Evolutionary conservation across 2,113 vertebrate genomes (phyloP), one percentile per base, ranked within the genome.

Genomic region (Trematomus loennbergii): DNA sequence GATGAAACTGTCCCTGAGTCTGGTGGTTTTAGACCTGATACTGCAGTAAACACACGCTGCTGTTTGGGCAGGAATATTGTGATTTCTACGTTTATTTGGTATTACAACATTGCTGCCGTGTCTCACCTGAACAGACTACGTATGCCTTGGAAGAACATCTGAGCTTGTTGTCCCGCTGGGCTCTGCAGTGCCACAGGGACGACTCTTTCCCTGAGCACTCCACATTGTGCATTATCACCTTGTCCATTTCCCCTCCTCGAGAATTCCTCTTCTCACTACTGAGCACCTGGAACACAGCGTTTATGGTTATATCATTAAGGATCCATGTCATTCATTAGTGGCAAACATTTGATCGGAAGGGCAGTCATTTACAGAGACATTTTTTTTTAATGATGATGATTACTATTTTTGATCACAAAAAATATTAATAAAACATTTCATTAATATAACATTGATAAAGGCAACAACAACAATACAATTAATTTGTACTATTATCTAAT

Each of bases 131-230:
- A 73, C 94, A 95, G 22, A 79, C 5, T 0, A 94, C 76, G 0
- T 43, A 54, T 12, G 81, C 74, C 0, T 0, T 0, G 0, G 0
- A 0, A 1, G 43, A 22, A 36, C 82, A 84, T 0, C 0, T 0
- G 0, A 33, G 0, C 0, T 3, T 0, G 0, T 0, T 0, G 0
- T 1, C 1, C 5, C 1, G 63, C 18, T 71, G 72, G 18, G 69
- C 22, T 3, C 2, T 4, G 12, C 94, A 95, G 68, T 93, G 80
- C 92, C 93, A 94, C 64, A 95, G 66, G 1, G 92, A 92, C 0
- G 46, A 20, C 50, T 94, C 94, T 0, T 0, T 1, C 11, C 84
- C 91, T 0, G n/a, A 12, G 58, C 94, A 95, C 0, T 33, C 4
- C 63, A 93, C 69, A 0, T 40, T 0, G 60, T 87, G 81, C 64